Evolutionary conservation across 2,888 invertebrate species (phyloP).

Genomic region (Ochropleura plecta): DNA sequence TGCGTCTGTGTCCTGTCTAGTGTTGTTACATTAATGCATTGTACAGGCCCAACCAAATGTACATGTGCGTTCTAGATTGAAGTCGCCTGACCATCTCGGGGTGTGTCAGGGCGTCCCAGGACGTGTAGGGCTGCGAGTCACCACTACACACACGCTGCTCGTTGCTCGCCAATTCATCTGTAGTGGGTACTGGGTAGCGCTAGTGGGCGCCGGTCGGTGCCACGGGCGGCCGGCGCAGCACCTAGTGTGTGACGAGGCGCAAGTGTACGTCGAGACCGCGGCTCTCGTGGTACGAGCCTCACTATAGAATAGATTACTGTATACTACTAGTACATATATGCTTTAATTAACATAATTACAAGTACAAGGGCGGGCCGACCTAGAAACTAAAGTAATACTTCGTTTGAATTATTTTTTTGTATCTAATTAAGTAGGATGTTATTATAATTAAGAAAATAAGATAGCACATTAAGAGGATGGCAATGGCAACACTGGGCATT

Average conservation of each 20-base stretch:
- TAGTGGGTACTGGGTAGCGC: no score
- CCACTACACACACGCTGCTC: no score
- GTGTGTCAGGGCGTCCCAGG: neutral
- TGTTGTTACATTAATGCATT: constrained; percentile 2
- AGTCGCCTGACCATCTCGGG: constrained; percentile 11
- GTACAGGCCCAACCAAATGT: neutral
- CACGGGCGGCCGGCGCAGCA: no score
- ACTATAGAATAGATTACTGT: constrained; percentile 36
- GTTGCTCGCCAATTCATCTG: no score
- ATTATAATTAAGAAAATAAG: constrained; percentile 24
- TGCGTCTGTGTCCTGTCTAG: neutral
- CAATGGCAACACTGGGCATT: constrained; percentile 23
- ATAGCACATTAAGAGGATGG: constrained; percentile 21
- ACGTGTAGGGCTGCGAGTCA: no score
- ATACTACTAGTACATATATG: constrained; percentile 50
- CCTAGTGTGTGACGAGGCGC: no score
- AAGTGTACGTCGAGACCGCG: no score
- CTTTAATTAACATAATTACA: constrained; percentile 49
- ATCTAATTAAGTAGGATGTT: constrained; percentile 32
- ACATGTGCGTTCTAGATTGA: neutral
- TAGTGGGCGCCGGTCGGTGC: no score
- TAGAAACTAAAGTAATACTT: constrained; percentile 20
- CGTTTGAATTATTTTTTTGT: constrained; percentile 34
- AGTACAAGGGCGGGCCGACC: neutral
- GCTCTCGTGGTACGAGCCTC: neutral